These are phyloP conservation scores for Myotis vivesi DNA, from an alignment of 2,797 vertebrate genomes.

Conservation along the genomic window DNA sequence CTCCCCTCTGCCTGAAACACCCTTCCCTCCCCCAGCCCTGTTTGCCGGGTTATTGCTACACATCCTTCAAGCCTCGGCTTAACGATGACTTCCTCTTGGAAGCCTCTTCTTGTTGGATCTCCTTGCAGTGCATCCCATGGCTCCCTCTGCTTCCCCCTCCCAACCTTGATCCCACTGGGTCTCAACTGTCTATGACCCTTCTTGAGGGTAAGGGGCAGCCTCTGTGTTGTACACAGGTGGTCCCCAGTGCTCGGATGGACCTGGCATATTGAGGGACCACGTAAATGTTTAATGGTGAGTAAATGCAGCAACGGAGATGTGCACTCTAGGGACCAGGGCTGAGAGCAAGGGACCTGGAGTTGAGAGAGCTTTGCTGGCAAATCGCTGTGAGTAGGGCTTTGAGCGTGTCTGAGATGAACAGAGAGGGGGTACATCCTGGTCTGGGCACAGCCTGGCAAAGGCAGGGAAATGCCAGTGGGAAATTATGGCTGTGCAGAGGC, in stretches of 20 bases:
- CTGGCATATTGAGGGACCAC: neutral
- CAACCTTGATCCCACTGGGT: neutral
- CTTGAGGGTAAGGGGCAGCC: neutral
- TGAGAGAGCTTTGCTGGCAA: neutral
- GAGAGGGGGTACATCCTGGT: too few relatives aligned
- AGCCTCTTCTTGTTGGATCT: neutral
- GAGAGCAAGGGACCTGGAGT: neutral
- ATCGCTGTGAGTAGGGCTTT: neutral
- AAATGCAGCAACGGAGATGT: neutral
- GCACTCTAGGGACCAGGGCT: neutral
- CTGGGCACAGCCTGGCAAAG: neutral
- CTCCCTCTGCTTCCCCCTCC: neutral
- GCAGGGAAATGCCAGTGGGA: neutral
- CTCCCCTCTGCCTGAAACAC: fast-evolving
- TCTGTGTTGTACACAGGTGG: neutral
- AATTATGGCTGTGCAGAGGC: neutral
- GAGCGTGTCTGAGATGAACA: neutral
- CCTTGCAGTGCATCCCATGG: neutral
- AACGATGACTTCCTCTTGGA: neutral
- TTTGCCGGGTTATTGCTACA: neutral
- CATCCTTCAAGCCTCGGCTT: neutral
- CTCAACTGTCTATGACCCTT: neutral
- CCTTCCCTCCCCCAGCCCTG: neutral
- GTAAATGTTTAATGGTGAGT: neutral
- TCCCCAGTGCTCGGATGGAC: neutral